A percentile compares a stretch with the other conserved stretches of the same genome.
Conservation (phyloP, 1,140 invertebrate genomes). For the Rhynchophorus ferrugineus region DNA sequence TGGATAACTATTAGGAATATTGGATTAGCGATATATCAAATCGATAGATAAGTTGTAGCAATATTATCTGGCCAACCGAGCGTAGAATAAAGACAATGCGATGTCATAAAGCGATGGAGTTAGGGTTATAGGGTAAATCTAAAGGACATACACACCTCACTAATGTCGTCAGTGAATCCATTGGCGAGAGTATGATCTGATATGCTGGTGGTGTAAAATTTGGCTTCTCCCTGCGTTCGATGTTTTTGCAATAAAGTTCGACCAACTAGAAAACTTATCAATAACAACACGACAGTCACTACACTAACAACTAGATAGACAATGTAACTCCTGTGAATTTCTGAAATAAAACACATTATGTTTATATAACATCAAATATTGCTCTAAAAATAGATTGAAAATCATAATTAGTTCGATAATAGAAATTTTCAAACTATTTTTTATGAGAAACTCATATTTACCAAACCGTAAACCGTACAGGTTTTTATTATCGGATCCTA, state of each 20-base stretch:
- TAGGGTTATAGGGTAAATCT: not conserved
- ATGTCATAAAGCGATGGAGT: not conserved
- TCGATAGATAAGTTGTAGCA: not conserved
- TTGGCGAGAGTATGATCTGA: slow-evolving; percentile 55
- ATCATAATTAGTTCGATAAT: too few relatives aligned
- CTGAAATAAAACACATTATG: too few relatives aligned
- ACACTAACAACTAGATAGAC: slow-evolving; percentile 47
- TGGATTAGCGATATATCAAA: not conserved
- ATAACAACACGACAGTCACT: slow-evolving; percentile 56
- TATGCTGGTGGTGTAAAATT: slow-evolving; percentile 48
- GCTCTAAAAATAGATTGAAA: too few relatives aligned
- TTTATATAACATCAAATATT: too few relatives aligned
- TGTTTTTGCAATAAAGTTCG: slow-evolving; percentile 55
- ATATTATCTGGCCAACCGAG: not conserved
- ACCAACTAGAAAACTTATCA: slow-evolving; percentile 59
- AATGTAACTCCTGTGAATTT: not conserved
- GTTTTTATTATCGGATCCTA: not conserved
- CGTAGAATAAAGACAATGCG: not conserved
- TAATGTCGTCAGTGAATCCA: slow-evolving; percentile 62
- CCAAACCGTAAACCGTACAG: not conserved
- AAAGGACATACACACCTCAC: slow-evolving; percentile 39
- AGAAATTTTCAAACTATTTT: too few relatives aligned
- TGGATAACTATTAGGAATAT: not conserved
- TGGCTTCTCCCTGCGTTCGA: slow-evolving; percentile 45
- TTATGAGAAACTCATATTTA: too few relatives aligned